Percentiles rank a stretch among this genome's conserved stretches.
These are phyloP conservation scores for Megastigmus dorsalis DNA, from an alignment of 2,888 invertebrate species.

Conservation along the genomic window DNA sequence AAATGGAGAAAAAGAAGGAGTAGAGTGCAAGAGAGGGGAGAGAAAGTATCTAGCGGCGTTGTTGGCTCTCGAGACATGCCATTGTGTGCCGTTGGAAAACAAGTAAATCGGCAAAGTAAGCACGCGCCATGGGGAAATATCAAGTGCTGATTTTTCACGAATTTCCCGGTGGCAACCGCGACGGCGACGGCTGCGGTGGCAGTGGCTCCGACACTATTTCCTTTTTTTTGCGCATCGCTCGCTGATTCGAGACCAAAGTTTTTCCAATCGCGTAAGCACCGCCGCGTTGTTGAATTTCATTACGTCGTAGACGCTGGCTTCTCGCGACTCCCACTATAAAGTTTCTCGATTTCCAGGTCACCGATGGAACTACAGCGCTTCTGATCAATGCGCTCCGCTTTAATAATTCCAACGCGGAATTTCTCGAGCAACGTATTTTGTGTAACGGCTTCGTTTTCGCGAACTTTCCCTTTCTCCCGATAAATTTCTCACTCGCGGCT, in stretches of 20 bases:
- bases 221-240: conserved; percentile 4
- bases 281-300: conserved; percentile 38
- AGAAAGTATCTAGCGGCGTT: conserved; percentile 11
- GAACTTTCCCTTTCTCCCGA: too few relatives aligned
- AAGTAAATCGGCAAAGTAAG: conserved; percentile 31
- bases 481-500: too few relatives aligned
- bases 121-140: conserved; percentile 4
- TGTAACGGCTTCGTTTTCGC: too few relatives aligned
- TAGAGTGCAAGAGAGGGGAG: too few relatives aligned
- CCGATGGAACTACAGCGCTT: too few relatives aligned
- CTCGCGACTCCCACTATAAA: not conserved
- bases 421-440: too few relatives aligned
- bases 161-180: not conserved
- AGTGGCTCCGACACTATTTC: too few relatives aligned
- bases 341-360: conserved; percentile 1
- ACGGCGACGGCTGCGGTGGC: not conserved
- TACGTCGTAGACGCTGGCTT: not conserved
- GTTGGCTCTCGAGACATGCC: not conserved
- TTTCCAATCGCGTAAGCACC: not conserved
- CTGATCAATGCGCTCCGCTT: too few relatives aligned
- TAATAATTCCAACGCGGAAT: too few relatives aligned
- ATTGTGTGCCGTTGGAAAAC: conserved; percentile 29
- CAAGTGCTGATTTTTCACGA: conserved; percentile 17
- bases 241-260: conserved; percentile 4
- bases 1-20: too few relatives aligned